Evolutionary conservation across 2,113 vertebrate species (phyloP).

Genomic region (Brachyhypopomus gauderio): DNA sequence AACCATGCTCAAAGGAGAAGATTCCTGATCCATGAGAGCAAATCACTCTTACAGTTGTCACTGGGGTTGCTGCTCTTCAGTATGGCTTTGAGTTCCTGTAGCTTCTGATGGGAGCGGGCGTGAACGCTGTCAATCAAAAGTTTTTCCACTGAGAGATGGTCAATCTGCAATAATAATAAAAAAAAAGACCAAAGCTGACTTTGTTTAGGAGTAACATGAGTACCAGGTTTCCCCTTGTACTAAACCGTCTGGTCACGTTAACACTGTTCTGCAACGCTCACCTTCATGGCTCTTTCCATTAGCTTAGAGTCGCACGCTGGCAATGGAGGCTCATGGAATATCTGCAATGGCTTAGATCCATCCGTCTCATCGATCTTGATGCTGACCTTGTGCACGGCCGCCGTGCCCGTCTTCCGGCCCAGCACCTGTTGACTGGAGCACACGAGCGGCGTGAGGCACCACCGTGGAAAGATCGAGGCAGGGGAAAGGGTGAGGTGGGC

Average conservation of each 20-base stretch:
- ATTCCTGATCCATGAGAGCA: neutral
- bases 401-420: conserved; percentile 92
- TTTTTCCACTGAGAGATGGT: conserved; percentile 97
- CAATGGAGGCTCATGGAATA: conserved; percentile 95
- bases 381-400: conserved; percentile 93
- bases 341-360: conserved; percentile 96
- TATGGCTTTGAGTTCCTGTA: conserved; percentile 96
- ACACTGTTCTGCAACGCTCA: conserved; percentile 53
- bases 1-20: neutral
- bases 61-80: conserved; percentile 86
- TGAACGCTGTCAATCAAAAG: conserved; percentile 97
- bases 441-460: neutral
- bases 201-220: neutral
- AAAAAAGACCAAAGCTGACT: neutral
- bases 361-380: conserved; percentile 96
- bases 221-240: neutral
- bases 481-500: neutral
- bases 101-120: conserved; percentile 94
- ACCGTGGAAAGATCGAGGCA: neutral
- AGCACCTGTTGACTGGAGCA: conserved; percentile 91
- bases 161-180: conserved; percentile 79
- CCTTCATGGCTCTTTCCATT: conserved; percentile 97
- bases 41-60: conserved; percentile 86
- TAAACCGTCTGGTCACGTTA: neutral
- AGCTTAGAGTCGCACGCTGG: conserved; percentile 93